Conservation (phyloP, 35 echinoderm and acorn worm species). For the Lytechinus pictus region DNA sequence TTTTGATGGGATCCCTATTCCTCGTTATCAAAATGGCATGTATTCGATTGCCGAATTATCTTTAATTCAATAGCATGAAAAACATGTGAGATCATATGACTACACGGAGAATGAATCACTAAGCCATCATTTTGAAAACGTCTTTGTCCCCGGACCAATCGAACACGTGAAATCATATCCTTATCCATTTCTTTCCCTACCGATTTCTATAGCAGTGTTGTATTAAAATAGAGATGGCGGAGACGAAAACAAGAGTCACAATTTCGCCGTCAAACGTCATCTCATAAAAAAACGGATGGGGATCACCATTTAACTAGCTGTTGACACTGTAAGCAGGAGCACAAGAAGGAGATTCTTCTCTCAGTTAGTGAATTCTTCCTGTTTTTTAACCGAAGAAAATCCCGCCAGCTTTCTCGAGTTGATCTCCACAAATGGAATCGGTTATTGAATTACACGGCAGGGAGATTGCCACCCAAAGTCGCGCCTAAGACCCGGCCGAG, state of each 20-base stretch:
- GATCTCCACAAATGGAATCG: slow-evolving; percentile 34
- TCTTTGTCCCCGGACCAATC: neutral
- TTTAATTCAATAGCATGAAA: neutral
- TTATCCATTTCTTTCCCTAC: neutral
- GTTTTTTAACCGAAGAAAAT: slow-evolving; percentile 22
- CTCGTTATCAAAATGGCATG: neutral
- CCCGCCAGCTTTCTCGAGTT: neutral
- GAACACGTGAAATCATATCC: neutral
- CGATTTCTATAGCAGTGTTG: neutral
- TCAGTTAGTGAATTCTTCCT: slow-evolving; percentile 17
- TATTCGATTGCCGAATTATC: neutral
- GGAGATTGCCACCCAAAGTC: slow-evolving; percentile 28
- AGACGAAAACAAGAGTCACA: neutral
- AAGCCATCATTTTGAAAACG: slow-evolving; percentile 2
- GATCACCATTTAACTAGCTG: neutral
- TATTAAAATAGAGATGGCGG: neutral
- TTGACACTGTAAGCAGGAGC: neutral
- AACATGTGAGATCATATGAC: neutral
- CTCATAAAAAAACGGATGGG: neutral
- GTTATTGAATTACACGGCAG: slow-evolving; percentile 41
- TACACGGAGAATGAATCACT: neutral
- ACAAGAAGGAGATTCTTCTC: neutral
- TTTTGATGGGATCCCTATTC: too few relatives aligned
- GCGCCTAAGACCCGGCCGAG: slow-evolving; percentile 4
- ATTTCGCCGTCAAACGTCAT: neutral